Percentiles rank a stretch among this genome's conserved stretches.
Conservation (phyloP, 1,140 invertebrate genomes). For the Zaprionus ghesquierei region DNA sequence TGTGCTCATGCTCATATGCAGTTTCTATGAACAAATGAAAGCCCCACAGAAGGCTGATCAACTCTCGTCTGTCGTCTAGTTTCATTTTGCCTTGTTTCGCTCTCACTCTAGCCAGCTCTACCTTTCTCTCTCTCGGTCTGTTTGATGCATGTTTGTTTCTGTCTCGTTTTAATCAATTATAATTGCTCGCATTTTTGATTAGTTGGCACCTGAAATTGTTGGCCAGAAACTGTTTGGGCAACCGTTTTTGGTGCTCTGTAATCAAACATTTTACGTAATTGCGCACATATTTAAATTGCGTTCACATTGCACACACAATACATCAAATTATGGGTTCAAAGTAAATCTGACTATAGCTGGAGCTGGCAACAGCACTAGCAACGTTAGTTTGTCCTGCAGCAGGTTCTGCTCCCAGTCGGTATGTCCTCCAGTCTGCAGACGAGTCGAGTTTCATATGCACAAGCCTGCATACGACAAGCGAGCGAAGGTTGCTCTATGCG, state of each 20-base stretch:
- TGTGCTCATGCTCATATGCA: conserved; percentile 14
- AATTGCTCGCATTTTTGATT: conserved; percentile 77
- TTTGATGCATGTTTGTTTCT: conserved; percentile 4
- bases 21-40: neutral
- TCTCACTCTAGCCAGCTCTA: neutral
- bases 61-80: conserved; percentile 5
- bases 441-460: conserved; percentile 24
- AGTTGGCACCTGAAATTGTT: conserved; percentile 64
- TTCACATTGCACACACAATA: conserved; percentile 63
- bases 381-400: neutral
- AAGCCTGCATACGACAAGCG: neutral
- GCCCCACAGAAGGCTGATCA: neutral
- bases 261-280: conserved; percentile 78
- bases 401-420: neutral
- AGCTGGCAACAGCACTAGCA: conserved; percentile 5
- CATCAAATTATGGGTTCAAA: conserved; percentile 74
- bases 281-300: conserved; percentile 77
- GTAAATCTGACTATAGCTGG: conserved; percentile 58
- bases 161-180: conserved; percentile 75
- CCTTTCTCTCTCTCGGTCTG: conserved; percentile 12
- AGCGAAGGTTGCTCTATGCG: neutral
- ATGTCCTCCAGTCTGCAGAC: conserved; percentile 1
- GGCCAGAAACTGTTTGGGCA: conserved; percentile 26
- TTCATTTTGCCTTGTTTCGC: neutral
- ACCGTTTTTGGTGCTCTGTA: conserved; percentile 9